These are phyloP conservation scores for Pyrrhura leucotis DNA, from an alignment of 2,797 vertebrate genomes.

Conservation along the genomic window DNA sequence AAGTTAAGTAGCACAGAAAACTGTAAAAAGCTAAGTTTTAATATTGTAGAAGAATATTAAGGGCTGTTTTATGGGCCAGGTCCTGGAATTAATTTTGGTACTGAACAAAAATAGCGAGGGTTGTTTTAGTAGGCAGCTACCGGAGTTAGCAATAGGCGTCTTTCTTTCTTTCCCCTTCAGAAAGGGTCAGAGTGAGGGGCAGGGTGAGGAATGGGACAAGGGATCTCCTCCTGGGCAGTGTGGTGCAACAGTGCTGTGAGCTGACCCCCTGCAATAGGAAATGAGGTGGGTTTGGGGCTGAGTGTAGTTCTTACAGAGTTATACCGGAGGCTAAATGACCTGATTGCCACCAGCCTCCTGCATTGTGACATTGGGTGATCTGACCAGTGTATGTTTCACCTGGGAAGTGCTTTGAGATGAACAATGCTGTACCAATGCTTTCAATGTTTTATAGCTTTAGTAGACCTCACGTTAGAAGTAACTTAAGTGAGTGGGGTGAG, in stretches of 20 bases:
- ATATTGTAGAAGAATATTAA: not conserved
- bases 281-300: not conserved
- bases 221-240: not conserved
- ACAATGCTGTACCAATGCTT: not conserved
- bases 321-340: no score
- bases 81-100: not conserved
- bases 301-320: not conserved
- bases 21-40: slow-evolving; percentile 4
- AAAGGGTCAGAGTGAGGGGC: not conserved
- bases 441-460: fast-evolving
- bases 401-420: not conserved
- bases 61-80: not conserved
- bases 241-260: fast-evolving
- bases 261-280: fast-evolving
- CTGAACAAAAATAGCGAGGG: not conserved
- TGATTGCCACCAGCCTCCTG: not conserved
- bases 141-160: not conserved
- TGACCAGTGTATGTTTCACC: fast-evolving
- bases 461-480: not conserved
- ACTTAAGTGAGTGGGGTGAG: not conserved
- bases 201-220: not conserved
- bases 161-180: not conserved
- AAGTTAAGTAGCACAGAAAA: not conserved
- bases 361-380: fast-evolving
- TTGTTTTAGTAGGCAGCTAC: not conserved